Percentiles rank a stretch among this genome's conserved stretches.
phyloP scores from a whole-genome alignment of 2,113 vertebrate genomes.

The Camelus bactrianus region DNA sequence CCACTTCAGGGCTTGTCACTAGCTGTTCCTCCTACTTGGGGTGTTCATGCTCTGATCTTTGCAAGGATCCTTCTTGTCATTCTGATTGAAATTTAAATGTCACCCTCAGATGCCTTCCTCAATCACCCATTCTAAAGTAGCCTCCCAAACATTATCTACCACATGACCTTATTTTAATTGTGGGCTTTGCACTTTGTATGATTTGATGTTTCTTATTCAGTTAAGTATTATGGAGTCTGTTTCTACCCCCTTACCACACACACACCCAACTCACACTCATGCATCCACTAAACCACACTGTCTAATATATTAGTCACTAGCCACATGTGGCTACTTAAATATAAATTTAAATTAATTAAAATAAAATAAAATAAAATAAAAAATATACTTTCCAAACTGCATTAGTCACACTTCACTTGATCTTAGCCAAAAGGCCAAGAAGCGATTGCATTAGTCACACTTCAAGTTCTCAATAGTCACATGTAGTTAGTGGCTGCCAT shows the following conservation, averaged over 20 bases:
- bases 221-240: not conserved
- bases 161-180: not conserved
- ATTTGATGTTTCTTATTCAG: constrained; percentile 25
- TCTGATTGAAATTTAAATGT: not conserved
- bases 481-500: not conserved
- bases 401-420: constrained; percentile 1
- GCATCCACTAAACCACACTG: not conserved
- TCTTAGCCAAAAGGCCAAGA: no score
- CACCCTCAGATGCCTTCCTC: not conserved
- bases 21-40: not conserved
- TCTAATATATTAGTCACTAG: not conserved
- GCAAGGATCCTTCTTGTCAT: not conserved
- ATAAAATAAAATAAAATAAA: constrained; percentile 21
- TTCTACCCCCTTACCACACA: not conserved
- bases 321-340: constrained; percentile 23
- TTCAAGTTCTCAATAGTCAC: constrained; percentile 2
- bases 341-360: constrained; percentile 49
- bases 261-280: not conserved
- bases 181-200: constrained; percentile 26
- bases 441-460: not conserved
- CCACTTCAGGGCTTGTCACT: not conserved
- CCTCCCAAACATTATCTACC: not conserved
- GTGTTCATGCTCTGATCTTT: not conserved
- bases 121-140: not conserved
- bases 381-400: not conserved